These are phyloP conservation scores for Hafferia zeledoni DNA, from an alignment of 2,797 vertebrate genomes.

Conservation along the genomic window DNA sequence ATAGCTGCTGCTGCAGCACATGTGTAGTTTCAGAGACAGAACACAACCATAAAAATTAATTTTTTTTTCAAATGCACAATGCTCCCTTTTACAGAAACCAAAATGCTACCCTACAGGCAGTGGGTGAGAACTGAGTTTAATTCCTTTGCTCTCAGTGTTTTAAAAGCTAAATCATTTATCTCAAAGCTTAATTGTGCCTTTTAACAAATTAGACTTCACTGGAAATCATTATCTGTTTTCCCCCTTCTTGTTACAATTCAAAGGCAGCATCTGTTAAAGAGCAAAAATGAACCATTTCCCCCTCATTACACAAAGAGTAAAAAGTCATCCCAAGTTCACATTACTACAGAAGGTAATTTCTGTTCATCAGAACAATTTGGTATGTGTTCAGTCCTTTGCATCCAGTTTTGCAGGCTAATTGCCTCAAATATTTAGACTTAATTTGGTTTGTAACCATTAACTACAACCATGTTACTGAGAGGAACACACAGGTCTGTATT, in stretches of 20 bases:
- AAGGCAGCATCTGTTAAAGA: conserved; percentile 57
- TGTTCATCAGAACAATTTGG: conserved; percentile 40
- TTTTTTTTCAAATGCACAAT: conserved; percentile 1
- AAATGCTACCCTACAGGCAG: conserved; percentile 21
- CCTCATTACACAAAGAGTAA: conserved; percentile 12
- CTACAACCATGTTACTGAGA: background rate
- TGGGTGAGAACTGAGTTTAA: background rate
- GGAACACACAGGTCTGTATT: too few relatives aligned
- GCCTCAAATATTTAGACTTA: conserved; percentile 36
- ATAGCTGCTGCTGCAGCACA: conserved; percentile 31
- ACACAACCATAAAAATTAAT: background rate
- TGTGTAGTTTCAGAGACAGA: background rate
- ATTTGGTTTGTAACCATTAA: conserved; percentile 17
- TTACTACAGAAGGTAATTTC: conserved; percentile 50
- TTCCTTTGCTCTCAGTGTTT: conserved; percentile 12
- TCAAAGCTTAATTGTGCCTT: conserved; percentile 51
- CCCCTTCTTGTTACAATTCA: conserved; percentile 36
- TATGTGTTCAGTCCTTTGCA: background rate
- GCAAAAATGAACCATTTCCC: conserved; percentile 33
- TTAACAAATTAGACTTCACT: conserved; percentile 55
- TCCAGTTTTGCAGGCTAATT: background rate
- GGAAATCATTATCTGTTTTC: conserved; percentile 57
- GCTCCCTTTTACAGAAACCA: conserved; percentile 3
- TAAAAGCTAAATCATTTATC: conserved; percentile 46
- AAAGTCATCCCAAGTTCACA: conserved; percentile 61